Conservation (phyloP, 1,140 invertebrate species). For the Diorhabda carinulata region DNA sequence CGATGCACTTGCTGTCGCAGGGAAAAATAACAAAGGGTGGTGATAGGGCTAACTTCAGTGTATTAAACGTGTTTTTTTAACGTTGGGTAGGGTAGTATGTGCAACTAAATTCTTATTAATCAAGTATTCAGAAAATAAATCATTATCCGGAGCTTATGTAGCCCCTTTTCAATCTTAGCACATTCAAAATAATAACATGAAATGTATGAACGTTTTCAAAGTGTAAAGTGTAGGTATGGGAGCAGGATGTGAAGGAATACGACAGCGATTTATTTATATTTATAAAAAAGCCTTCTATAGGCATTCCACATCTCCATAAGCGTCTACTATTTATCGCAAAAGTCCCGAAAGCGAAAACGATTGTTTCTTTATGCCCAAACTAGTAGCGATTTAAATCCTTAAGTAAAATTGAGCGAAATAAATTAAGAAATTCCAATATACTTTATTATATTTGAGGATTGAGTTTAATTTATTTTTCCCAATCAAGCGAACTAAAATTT, state of each 20-base stretch:
- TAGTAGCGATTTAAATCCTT: slow-evolving; percentile 24
- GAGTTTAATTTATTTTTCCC: slow-evolving; percentile 26
- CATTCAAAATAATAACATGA: slow-evolving; percentile 33
- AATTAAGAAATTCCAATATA: slow-evolving; percentile 13
- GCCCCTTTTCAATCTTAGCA: slow-evolving; percentile 28
- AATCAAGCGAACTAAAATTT: slow-evolving; percentile 18
- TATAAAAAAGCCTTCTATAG: slow-evolving; percentile 39
- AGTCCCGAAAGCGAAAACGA: slow-evolving; percentile 24
- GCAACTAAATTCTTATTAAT: slow-evolving; percentile 28
- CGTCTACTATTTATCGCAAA: slow-evolving; percentile 17
- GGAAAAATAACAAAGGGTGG: slow-evolving; percentile 33
- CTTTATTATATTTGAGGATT: neutral
- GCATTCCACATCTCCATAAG: slow-evolving; percentile 38
- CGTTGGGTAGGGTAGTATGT: slow-evolving; percentile 21
- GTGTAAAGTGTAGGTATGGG: slow-evolving; percentile 25
- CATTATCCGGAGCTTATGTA: slow-evolving; percentile 34
- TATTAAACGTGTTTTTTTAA: slow-evolving; percentile 16
- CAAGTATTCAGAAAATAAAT: slow-evolving; percentile 46
- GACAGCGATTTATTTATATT: slow-evolving; percentile 39
- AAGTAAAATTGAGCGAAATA: slow-evolving; percentile 13
- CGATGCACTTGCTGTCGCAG: slow-evolving; percentile 47
- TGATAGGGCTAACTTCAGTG: slow-evolving; percentile 11
- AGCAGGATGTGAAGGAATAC: slow-evolving; percentile 32
- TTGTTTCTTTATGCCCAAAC: slow-evolving; percentile 30
- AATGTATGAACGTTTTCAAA: slow-evolving; percentile 33